Evolutionary conservation across 92 coral and sea anemone genomes (phyloP).

Genomic region (Porites lobata): DNA sequence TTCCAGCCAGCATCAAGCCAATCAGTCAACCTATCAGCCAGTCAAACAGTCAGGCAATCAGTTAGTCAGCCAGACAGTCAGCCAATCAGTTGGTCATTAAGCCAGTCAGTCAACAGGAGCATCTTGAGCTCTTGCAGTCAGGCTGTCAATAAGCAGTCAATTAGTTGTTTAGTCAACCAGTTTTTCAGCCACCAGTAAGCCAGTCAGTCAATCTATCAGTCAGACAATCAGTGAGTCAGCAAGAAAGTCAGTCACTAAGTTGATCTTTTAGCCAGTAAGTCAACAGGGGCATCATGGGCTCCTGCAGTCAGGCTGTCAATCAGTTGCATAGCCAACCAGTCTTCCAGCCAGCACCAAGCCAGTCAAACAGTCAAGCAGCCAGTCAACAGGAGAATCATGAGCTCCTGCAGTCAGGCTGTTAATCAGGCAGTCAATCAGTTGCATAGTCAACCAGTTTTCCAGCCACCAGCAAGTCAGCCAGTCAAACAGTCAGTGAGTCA

Average conservation of each 20-base stretch:
- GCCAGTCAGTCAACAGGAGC: background rate
- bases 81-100: background rate
- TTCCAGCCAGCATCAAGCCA: background rate
- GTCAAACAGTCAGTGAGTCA: background rate
- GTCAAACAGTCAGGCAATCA: background rate
- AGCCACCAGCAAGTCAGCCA: background rate
- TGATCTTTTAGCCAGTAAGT: background rate
- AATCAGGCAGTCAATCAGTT: background rate
- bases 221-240: background rate
- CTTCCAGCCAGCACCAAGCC: background rate
- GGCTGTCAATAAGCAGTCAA: background rate
- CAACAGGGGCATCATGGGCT: background rate
- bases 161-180: background rate
- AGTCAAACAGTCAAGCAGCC: constrained; percentile 5
- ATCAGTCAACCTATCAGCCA: background rate
- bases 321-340: background rate
- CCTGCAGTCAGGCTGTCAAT: background rate
- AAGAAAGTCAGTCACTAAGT: background rate
- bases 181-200: background rate
- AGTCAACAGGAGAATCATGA: no score
- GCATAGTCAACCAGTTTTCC: background rate
- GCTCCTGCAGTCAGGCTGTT: background rate
- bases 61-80: no score
- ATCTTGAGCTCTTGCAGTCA: background rate
- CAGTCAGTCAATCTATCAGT: background rate